Conservation (phyloP, 2,797 vertebrate species). For the Rachycentron canadum region DNA sequence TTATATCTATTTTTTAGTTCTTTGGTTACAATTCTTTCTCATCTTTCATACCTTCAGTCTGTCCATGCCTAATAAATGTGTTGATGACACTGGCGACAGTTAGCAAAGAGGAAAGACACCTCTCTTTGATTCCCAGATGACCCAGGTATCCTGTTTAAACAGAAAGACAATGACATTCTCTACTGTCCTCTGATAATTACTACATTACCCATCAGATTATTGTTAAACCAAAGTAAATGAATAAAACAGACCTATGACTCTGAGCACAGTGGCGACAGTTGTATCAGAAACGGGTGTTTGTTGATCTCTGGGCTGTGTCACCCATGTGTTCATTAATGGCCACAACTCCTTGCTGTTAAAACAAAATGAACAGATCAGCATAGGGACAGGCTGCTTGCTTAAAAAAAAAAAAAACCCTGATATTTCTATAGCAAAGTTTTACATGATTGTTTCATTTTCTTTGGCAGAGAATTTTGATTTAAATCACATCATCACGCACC, state of each 20-base stretch:
- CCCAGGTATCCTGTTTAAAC: slow-evolving; percentile 88
- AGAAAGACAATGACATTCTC: background rate
- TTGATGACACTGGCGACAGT: slow-evolving; percentile 91
- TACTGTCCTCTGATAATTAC: background rate
- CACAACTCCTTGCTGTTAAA: slow-evolving; percentile 91
- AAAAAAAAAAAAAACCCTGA: background rate
- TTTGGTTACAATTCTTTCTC: background rate
- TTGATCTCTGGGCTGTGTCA: slow-evolving; percentile 88
- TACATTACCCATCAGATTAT: background rate
- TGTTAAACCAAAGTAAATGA: background rate
- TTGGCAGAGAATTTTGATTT: background rate
- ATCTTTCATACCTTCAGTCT: slow-evolving; percentile 90
- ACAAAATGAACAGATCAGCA: slow-evolving; percentile 20
- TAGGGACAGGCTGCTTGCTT: background rate
- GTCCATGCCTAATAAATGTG: slow-evolving; percentile 90
- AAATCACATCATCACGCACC: background rate
- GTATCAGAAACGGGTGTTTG: slow-evolving; percentile 84
- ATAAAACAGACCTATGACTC: slow-evolving; percentile 90
- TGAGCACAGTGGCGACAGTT: slow-evolving; percentile 88
- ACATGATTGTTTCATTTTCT: background rate
- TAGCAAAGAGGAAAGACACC: slow-evolving; percentile 85
- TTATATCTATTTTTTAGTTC: background rate
- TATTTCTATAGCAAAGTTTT: background rate
- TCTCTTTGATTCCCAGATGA: slow-evolving; percentile 93
- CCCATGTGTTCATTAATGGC: slow-evolving; percentile 95